phyloP scores from a whole-genome alignment of 2,113 vertebrate genomes.

The Amphiprion percula region DNA sequence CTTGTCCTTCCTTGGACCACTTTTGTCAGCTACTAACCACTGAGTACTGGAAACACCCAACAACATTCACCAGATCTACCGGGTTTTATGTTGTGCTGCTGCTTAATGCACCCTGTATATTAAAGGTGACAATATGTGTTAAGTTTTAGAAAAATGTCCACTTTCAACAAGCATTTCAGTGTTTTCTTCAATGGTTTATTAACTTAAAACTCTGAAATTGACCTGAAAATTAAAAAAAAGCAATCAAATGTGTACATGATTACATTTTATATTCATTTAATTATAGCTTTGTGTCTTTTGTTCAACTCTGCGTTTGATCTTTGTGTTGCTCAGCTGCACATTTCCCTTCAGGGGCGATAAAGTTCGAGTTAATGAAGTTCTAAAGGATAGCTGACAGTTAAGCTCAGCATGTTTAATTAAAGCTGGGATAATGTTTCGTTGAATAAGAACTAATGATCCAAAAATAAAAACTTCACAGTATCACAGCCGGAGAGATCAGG shows the following conservation, averaged over 20 bases:
- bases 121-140: neutral
- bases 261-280: no score
- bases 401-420: neutral
- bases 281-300: neutral
- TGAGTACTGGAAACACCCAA: no score
- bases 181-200: no score
- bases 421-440: neutral
- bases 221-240: no score
- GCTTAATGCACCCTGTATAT: neutral
- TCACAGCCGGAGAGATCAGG: conserved; percentile 18
- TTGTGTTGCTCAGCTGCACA: neutral
- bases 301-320: neutral
- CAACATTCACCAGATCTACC: neutral
- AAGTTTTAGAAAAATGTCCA: no score
- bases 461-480: conserved; percentile 6
- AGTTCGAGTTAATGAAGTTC: neutral
- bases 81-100: neutral
- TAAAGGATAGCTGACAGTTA: neutral
- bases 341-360: no score
- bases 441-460: conserved; percentile 16
- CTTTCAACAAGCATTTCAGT: no score
- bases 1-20: no score
- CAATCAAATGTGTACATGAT: no score
- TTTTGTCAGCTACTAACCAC: no score
- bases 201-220: no score